Conservation (phyloP, 2,797 vertebrate species). For the Ambastaia sidthimunki region DNA sequence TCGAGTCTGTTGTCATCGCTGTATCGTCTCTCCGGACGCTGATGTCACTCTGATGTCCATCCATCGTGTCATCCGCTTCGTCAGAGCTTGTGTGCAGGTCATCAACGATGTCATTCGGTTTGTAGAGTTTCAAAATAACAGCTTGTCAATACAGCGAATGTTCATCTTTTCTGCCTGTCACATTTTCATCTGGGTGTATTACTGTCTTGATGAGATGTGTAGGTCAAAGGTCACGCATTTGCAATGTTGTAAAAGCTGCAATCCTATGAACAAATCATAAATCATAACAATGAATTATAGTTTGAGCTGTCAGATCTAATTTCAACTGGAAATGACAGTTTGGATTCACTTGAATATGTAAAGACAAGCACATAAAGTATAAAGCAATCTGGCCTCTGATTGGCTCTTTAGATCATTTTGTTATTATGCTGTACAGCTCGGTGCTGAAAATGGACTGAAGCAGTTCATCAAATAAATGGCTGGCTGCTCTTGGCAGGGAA, state of each 20-base stretch:
- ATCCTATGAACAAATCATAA: too few species aligned
- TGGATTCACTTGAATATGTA: too few species aligned
- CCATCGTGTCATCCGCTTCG: conserved; percentile 71
- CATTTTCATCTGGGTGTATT: not conserved
- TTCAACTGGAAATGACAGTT: too few species aligned
- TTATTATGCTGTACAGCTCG: conserved; percentile 50
- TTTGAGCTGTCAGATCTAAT: too few species aligned
- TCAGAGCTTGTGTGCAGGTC: conserved; percentile 72
- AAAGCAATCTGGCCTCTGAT: conserved; percentile 22
- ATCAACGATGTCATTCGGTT: conserved; percentile 47
- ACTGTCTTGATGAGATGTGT: conserved; percentile 66
- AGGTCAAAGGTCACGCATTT: conserved; percentile 54
- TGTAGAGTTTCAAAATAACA: conserved; percentile 38
- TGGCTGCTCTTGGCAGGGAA: conserved; percentile 46
- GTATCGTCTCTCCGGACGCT: not conserved
- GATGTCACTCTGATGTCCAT: conserved; percentile 70
- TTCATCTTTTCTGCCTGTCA: conserved; percentile 30
- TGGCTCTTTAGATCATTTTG: conserved; percentile 34
- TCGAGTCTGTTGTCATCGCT: conserved; percentile 23
- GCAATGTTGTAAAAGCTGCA: conserved; percentile 35
- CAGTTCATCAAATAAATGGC: conserved; percentile 65
- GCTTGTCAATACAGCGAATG: conserved; percentile 68
- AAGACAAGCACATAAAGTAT: too few species aligned
- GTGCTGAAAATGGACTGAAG: conserved; percentile 50
- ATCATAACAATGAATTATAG: too few species aligned